Evolutionary conservation across 2,888 invertebrate genomes (phyloP), one percentile per base, ranked within the genome.

Genomic region (Tridacna gigas): DNA sequence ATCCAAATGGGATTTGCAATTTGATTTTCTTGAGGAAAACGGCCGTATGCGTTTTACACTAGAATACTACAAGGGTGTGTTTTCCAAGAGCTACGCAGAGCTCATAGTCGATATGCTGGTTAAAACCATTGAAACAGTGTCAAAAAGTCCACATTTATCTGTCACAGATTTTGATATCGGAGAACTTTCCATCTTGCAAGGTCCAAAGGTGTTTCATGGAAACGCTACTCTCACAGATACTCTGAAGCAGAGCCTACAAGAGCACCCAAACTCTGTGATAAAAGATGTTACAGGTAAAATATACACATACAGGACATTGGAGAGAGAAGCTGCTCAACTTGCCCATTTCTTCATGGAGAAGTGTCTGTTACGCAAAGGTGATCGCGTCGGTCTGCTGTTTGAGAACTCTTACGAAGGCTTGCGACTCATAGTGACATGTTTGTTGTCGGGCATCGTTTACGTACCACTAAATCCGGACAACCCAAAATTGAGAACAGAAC

Each of bases 1-100:
- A 13, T 63, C 63, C 1, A 63, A 63, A 63, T 63, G 63, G 63
- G 63, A 63, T 63, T 13, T 63, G 63, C 63, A 63, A 9, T 63
- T 63, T 63, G 63, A 63, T 22, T 63, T 63, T 22, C 26, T 63
- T 18, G 63, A 63, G 25, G 63, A 63, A 63, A 22, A 22, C 4
- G 26, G 22, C 22, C 0, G 22, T n/a, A 63, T 63, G 63, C 4
- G 63, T 4, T 63, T 63, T 63, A 63, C 63, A 22, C 63, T 63
- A 13, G 63, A 63, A 63, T 63, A 63, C 25, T 63, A 63, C 63
- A 63, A 63, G 25, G 63, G 63, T 13, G 9, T 63, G 1, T 63
- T 63, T 22, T 63, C 63, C 13, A 22, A 63, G n/a, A 63, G 63
- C 25, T 63, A 63, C 22, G 63, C 63, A 13, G 26, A 63, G 4